Conservation (phyloP, 2,797 vertebrate species). For the Furcifer pardalis region DNA sequence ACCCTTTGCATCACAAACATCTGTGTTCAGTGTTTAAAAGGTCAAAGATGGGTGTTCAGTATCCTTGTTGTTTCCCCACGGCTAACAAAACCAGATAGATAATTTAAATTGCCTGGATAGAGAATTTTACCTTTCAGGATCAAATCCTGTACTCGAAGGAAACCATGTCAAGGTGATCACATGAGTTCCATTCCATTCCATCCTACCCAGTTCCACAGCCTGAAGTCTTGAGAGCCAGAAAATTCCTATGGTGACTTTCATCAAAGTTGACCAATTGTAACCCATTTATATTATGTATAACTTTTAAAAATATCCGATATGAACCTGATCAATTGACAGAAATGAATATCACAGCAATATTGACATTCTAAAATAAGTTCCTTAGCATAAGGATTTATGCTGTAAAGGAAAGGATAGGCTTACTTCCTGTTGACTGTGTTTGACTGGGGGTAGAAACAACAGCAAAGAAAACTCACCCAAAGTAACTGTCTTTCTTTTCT, state of each 20-base stretch:
- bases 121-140: background rate
- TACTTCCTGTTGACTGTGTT: conserved; percentile 4
- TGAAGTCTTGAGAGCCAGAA: background rate
- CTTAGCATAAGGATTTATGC: background rate
- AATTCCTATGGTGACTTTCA: background rate
- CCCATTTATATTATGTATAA: background rate
- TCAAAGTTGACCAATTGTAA: background rate
- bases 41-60: background rate
- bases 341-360: background rate
- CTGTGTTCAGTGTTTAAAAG: background rate
- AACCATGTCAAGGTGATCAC: background rate
- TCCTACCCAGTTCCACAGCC: no score
- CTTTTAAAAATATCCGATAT: background rate
- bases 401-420: background rate
- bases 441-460: background rate
- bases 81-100: background rate
- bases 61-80: background rate
- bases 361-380: background rate
- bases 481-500: conserved; percentile 42
- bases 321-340: background rate
- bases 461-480: conserved; percentile 54
- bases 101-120: background rate
- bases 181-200: background rate
- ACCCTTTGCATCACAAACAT: background rate
- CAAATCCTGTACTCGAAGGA: background rate